Evolutionary conservation across 2,113 vertebrate genomes (phyloP), one percentile per base, ranked within the genome.

Genomic region (human (Homo sapiens)): DNA sequence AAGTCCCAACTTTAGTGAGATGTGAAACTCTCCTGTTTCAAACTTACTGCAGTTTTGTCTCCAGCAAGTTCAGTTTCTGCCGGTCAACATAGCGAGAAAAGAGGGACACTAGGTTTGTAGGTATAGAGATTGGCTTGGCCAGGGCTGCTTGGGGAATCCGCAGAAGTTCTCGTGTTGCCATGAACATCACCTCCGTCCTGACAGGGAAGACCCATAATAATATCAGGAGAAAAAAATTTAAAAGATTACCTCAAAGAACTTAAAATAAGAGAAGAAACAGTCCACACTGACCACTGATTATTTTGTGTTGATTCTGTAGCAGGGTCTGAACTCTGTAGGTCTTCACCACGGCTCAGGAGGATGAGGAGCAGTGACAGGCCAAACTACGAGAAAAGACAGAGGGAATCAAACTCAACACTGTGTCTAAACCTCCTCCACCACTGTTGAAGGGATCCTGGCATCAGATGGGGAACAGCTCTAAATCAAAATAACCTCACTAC

Each of bases 11-110:
- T 25, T 32, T 1, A 66, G 76, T 59, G 81, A 96, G 35, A 93
- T 5, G 25, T 30, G 40, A 32, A 50, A 35, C 3, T 35, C 38
- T 79, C 16, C 17, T n/a, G 61, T 20, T 48, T 80, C 55, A 32
- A 22, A 98, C 99, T 99, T 97, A 99, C 99, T 99, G 99, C 99
- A 99, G 98, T 96, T 99, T 99, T 1, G 99, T 99, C 97, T 99
- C 99, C 97, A 99, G 98, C 98, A 99, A 98, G 98, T 99, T 99
- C 96, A 99, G 98, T 96, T 99, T 99, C 98, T 99, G 99, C 43
- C 98, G 99, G 97, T 99, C 99, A 0, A 99, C 99, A 0, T 99
- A 99, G 93, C 99, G 99, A 14, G 99, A 99, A 97, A 99, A 99
- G 90, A 99, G 99, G 50, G 99, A 99, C n/a, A 99, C 97, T 13